These are phyloP conservation scores for Allygus modestus DNA, from an alignment of 2,888 invertebrate genomes.

Conservation along the genomic window DNA sequence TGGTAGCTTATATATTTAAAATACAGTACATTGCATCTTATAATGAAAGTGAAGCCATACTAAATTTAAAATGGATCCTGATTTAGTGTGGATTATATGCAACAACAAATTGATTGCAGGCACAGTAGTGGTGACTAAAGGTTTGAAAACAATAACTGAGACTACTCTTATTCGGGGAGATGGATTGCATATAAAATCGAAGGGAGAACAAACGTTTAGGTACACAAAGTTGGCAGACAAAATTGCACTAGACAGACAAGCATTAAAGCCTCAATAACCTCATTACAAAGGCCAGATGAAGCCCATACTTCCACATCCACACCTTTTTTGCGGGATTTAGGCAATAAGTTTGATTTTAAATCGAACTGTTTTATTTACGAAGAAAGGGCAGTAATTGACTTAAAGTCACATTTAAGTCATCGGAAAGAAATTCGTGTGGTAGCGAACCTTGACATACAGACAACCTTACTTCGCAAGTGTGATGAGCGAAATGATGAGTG, in stretches of 20 bases:
- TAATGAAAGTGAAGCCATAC: too few species aligned
- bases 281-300: too few species aligned
- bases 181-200: background rate
- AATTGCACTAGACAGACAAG: background rate
- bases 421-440: background rate
- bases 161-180: background rate
- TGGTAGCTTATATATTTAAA: too few species aligned
- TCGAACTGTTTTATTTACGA: conserved; percentile 10
- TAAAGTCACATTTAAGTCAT: background rate
- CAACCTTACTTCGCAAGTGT: conserved; percentile 19
- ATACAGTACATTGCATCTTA: too few species aligned
- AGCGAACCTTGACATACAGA: conserved; percentile 3
- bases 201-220: background rate
- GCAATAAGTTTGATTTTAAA: too few species aligned
- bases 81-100: too few species aligned
- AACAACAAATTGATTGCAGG: too few species aligned
- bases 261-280: background rate
- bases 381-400: background rate
- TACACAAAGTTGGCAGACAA: background rate
- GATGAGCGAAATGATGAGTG: conserved; percentile 48
- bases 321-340: background rate
- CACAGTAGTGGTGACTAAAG: background rate
- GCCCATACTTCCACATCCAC: background rate
- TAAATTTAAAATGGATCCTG: too few species aligned
- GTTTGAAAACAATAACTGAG: background rate